phyloP scores from a whole-genome alignment of 2,888 invertebrate genomes.

The Nebria salina region DNA sequence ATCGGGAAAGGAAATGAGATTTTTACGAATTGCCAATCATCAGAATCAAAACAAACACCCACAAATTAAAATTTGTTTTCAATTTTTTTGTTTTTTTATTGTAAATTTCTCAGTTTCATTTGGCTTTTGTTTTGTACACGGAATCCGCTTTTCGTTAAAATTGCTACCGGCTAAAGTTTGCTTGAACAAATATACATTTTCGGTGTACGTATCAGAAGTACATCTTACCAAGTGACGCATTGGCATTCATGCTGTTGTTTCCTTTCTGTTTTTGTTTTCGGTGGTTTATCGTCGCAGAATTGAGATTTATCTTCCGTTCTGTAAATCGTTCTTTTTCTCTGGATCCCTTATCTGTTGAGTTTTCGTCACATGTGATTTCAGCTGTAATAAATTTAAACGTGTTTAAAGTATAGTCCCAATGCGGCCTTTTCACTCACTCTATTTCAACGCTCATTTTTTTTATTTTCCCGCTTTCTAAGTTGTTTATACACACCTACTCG shows the following conservation, averaged over 20 bases:
- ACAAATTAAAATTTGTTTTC: too few relatives aligned
- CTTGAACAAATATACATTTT: neutral
- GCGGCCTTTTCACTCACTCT: neutral
- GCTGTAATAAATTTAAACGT: constrained; percentile 44
- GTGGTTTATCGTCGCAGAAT: constrained; percentile 37
- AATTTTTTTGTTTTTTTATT: too few relatives aligned
- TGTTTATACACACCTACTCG: neutral
- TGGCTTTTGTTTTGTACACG: too few relatives aligned
- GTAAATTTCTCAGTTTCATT: too few relatives aligned
- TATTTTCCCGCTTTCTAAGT: constrained; percentile 5
- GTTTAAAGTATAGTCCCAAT: constrained; percentile 30
- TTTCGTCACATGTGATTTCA: constrained; percentile 44
- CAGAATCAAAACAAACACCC: too few relatives aligned
- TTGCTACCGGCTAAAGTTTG: too few relatives aligned
- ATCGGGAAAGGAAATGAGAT: too few relatives aligned
- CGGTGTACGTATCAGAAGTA: too few relatives aligned
- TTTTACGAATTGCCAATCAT: too few relatives aligned
- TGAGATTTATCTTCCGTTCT: constrained; percentile 38
- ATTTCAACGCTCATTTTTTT: constrained; percentile 11
- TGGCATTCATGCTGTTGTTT: neutral
- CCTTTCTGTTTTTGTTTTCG: constrained; percentile 2
- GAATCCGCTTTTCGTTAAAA: too few relatives aligned
- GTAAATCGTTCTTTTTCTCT: constrained; percentile 35
- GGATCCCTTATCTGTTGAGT: constrained; percentile 33
- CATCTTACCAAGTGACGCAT: neutral